These are phyloP conservation scores for Corydoras sp. DNA, from an alignment of 2,113 vertebrate species.

Conservation along the genomic window DNA sequence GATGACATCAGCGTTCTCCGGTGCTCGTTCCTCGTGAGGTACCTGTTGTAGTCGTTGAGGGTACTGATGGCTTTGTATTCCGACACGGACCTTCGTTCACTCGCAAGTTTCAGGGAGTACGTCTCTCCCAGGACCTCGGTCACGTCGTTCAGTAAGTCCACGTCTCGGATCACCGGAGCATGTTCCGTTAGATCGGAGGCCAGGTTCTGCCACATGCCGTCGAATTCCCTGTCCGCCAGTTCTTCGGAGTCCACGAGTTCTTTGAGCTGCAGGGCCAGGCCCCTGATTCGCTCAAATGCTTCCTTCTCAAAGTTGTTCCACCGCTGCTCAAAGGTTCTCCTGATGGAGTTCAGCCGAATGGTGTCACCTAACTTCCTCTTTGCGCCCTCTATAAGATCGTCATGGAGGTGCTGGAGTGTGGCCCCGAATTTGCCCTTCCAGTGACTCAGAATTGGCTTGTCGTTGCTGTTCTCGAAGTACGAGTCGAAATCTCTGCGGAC, in stretches of 20 bases:
- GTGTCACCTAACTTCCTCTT: slow-evolving; percentile 14
- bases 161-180: neutral
- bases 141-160: slow-evolving; percentile 40
- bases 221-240: slow-evolving; percentile 40
- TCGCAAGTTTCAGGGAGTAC: slow-evolving; percentile 22
- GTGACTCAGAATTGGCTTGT: slow-evolving; percentile 23
- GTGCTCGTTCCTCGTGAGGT: neutral
- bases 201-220: slow-evolving; percentile 37
- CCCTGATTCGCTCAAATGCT: slow-evolving; percentile 45
- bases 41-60: neutral
- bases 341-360: slow-evolving; percentile 4
- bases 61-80: neutral
- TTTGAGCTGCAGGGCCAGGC: slow-evolving; percentile 37
- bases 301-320: slow-evolving; percentile 15
- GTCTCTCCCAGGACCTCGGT: slow-evolving; percentile 36
- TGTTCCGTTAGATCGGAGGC: slow-evolving; percentile 14
- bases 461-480: slow-evolving; percentile 16
- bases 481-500: neutral
- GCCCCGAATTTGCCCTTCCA: slow-evolving; percentile 23
- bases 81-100: neutral
- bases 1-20: neutral
- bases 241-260: neutral
- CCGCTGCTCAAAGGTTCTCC: neutral
- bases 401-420: slow-evolving; percentile 14
- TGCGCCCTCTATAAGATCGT: slow-evolving; percentile 8